phyloP scores from a whole-genome alignment of 2,797 vertebrate species.

The Podargus strigoides region DNA sequence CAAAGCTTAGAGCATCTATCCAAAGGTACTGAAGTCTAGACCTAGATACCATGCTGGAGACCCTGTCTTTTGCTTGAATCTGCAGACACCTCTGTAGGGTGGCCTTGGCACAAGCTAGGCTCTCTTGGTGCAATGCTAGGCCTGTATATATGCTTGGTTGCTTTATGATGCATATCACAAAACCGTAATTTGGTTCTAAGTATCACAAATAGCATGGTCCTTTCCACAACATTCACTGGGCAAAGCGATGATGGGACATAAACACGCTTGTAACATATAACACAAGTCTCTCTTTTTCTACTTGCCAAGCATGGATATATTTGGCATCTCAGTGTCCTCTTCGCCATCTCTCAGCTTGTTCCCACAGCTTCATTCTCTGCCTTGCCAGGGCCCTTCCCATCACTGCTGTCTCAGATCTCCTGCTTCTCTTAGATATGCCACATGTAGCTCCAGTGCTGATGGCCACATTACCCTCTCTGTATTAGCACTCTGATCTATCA shows the following conservation, averaged over 20 bases:
- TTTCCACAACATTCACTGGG: not conserved
- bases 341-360: not conserved
- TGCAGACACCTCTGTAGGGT: not conserved
- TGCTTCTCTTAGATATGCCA: not conserved
- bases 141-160: not conserved
- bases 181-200: not conserved
- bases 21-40: not conserved
- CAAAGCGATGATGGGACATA: not conserved
- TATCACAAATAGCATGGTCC: not conserved
- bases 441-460: not conserved
- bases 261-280: not conserved
- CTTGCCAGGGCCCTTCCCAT: not conserved
- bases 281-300: not conserved
- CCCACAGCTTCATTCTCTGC: not conserved
- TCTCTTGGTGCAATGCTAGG: not conserved
- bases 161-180: not conserved
- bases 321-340: not conserved
- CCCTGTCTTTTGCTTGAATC: not conserved
- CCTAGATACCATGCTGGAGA: not conserved
- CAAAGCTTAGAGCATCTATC: not conserved
- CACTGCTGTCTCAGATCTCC: not conserved
- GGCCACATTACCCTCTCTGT: not conserved
- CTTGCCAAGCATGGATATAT: not conserved
- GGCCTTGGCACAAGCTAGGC: not conserved
- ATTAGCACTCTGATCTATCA: not conserved